phyloP scores from a whole-genome alignment of 2,113 vertebrate species.

The Malurus alboscapulatus region DNA sequence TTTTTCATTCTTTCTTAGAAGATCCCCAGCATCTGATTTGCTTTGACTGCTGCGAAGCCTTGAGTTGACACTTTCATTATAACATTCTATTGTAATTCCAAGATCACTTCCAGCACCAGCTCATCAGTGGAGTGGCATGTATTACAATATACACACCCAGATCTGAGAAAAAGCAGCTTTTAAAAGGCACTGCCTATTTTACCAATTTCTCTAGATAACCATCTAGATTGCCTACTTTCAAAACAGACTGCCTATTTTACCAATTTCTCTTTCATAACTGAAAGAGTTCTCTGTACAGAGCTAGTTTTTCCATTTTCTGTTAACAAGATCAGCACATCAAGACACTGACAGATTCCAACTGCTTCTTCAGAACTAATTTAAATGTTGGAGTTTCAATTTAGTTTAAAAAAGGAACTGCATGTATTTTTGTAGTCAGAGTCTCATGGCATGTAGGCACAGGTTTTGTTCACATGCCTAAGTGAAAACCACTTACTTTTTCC shows the following conservation, averaged over 20 bases:
- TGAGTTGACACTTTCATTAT: background rate
- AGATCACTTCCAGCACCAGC: background rate
- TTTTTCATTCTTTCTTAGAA: background rate
- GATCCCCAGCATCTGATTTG: background rate
- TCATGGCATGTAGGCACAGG: background rate
- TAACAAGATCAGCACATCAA: background rate
- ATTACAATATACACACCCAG: background rate
- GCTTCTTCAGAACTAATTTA: background rate
- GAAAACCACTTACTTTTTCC: constrained; percentile 85
- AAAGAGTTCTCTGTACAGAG: background rate
- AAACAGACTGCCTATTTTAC: background rate
- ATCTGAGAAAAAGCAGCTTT: background rate
- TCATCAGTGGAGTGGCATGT: background rate
- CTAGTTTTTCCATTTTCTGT: background rate
- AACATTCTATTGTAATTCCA: background rate
- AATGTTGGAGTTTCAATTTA: background rate
- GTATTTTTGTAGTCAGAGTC: background rate
- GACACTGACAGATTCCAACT: background rate
- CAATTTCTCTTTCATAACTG: background rate
- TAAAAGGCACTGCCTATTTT: background rate
- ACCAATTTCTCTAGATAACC: background rate
- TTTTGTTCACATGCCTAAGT: background rate
- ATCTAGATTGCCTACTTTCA: background rate
- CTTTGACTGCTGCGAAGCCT: background rate
- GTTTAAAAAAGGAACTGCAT: background rate